Conservation (phyloP, 2,113 vertebrate genomes). For the Cyprinodon tularosa region DNA sequence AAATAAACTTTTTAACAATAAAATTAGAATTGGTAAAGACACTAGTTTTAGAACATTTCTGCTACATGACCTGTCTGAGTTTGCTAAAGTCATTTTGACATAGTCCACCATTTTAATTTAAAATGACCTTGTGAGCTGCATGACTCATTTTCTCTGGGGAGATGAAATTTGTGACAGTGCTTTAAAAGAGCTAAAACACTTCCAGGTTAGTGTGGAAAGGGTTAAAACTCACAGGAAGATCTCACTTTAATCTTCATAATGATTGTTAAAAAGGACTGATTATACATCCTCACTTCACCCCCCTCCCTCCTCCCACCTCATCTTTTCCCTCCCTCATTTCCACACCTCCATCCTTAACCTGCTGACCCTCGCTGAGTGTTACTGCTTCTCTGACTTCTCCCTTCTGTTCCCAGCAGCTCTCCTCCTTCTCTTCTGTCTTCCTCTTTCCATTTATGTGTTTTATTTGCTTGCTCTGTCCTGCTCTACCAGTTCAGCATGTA, state of each 20-base stretch:
- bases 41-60: too few relatives aligned
- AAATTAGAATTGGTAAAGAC: too few relatives aligned
- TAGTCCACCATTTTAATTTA: background rate
- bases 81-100: background rate
- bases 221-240: conserved; percentile 76
- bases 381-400: conserved; percentile 7
- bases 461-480: background rate
- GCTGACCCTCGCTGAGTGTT: conserved; percentile 38
- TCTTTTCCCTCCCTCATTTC: conserved; percentile 37
- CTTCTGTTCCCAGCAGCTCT: conserved; percentile 6
- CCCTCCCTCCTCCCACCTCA: conserved; percentile 33
- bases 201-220: conserved; percentile 13
- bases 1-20: too few relatives aligned
- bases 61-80: background rate
- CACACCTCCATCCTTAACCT: conserved; percentile 60
- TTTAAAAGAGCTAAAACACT: background rate
- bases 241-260: conserved; percentile 88
- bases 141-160: background rate
- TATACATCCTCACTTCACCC: conserved; percentile 71
- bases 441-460: background rate
- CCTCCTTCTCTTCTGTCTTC: conserved; percentile 1
- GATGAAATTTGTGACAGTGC: background rate
- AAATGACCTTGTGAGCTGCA: background rate
- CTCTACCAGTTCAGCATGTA: background rate
- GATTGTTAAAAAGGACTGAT: conserved; percentile 86